phyloP scores from a whole-genome alignment of 2,113 vertebrate genomes.

The Oryzias melastigma region DNA sequence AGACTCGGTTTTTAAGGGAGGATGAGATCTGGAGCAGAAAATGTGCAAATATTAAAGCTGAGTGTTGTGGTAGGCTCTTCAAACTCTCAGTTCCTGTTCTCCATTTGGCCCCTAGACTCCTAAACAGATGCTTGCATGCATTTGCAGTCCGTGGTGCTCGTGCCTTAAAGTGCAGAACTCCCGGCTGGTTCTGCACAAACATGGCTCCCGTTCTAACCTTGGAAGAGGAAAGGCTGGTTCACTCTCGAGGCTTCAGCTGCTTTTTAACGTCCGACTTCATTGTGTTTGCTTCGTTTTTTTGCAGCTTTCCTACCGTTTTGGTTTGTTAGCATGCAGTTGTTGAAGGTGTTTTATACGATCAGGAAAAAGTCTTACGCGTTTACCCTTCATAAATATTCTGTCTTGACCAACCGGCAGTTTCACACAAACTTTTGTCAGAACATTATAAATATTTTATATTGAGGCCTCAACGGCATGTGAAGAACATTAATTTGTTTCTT shows the following conservation, averaged over 20 bases:
- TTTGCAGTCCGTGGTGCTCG: not conserved
- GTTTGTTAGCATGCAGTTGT: constrained; percentile 12
- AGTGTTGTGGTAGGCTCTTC: too few species aligned
- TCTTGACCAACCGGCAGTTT: too few species aligned
- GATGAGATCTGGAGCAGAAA: too few species aligned
- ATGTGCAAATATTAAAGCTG: too few species aligned
- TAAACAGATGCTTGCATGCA: not conserved
- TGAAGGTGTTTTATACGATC: not conserved
- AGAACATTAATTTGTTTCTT: not conserved
- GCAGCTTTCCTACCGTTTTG: not conserved
- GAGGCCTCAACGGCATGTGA: not conserved
- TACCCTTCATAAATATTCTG: not conserved
- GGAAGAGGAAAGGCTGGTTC: not conserved
- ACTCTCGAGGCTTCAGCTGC: too few species aligned
- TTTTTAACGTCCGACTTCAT: too few species aligned
- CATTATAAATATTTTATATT: not conserved
- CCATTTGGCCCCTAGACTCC: too few species aligned
- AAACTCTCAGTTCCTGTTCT: too few species aligned
- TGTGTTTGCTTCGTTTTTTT: not conserved
- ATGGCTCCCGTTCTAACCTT: not conserved
- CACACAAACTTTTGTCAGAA: too few species aligned
- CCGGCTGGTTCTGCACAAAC: not conserved
- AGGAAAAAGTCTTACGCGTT: not conserved
- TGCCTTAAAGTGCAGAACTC: not conserved
- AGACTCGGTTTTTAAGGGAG: too few species aligned